Base-by-base conservation (phyloP, 2,888 invertebrate species). In the Zonitis immaculata region DNA sequence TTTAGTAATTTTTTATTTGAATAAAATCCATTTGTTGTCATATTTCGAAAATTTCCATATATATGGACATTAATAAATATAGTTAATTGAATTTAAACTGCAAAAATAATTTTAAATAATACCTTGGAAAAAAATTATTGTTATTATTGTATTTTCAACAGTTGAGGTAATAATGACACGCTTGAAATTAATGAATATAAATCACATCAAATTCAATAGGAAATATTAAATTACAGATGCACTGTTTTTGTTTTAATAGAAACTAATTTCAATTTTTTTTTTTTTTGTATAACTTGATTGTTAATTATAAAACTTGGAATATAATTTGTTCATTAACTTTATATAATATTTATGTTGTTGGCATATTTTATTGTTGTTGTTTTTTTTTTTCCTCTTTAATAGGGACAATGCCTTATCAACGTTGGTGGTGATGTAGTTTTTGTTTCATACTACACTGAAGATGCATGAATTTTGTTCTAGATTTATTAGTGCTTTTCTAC, bases 401-500 rank as follows among this genome's bases (percentile, higher is more conserved):
- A 96, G 95, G 94, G 93, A 52, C 96, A 97, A 77, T 96, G 95
- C 78, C 81, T 97, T 57, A 87, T 97, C 59, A 95, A 95, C 64
- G 91, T 97, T 11, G 95, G 95, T 43, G 97, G 97, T 1, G 97
- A 97, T 76, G 94, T 92, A 2, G 95, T 95, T 3, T 85, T 83
- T 63, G 87, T 89, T 11, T 85, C 88, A 9, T 90, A 91, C 73
- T 86, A 78, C 64, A 74, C 79, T 51, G 80, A 82, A 51, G 73
- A 75, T 49, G 25, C 49, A 3, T 56, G 50, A 52, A 28, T n/a
- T 20, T 20, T n/a, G n/a, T n/a, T n/a, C n/a, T n/a, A n/a, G 9
- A 8, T 22, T 49, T 43, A 14, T 12, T 52, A 42, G 18, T 52
- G 47, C 30, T n/a, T 16, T 43, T 35, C 9, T 6, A 30, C 6